phyloP scores from a whole-genome alignment of 2,797 vertebrate genomes.

The Margarornis squamiger region DNA sequence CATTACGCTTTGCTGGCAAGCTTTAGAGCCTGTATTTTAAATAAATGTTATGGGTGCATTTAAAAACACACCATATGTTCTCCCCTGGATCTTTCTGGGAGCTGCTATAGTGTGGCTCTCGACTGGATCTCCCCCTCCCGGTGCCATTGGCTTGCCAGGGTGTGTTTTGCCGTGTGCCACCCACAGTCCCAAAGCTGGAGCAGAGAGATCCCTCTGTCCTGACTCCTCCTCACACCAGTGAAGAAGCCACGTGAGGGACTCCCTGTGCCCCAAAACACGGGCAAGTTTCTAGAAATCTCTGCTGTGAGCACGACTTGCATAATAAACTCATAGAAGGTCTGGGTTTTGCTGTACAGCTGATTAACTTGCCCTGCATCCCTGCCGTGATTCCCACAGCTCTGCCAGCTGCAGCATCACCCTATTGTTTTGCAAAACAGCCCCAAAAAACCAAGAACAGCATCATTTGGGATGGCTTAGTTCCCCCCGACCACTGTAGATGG shows the following conservation, averaged over 20 bases:
- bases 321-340: neutral
- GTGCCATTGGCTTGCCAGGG: neutral
- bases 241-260: neutral
- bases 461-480: neutral
- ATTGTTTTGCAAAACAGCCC: neutral
- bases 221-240: rapidly evolving
- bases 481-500: slow-evolving; percentile 10
- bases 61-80: slow-evolving; percentile 58
- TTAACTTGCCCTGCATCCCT: neutral
- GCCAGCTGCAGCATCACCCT: neutral
- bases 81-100: neutral
- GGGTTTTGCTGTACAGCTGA: neutral
- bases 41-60: slow-evolving; percentile 55
- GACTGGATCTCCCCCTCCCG: neutral
- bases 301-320: neutral
- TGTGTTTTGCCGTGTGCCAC: neutral
- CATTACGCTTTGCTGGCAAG: slow-evolving; percentile 30
- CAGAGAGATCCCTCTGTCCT: neutral
- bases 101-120: neutral
- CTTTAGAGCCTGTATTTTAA: slow-evolving; percentile 48
- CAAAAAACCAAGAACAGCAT: neutral
- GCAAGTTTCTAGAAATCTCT: neutral
- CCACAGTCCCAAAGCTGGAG: neutral
- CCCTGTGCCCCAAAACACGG: rapidly evolving
- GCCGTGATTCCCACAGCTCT: rapidly evolving